Evolutionary conservation across 2,888 invertebrate genomes (phyloP), one percentile per base, ranked within the genome.

Genomic region (Girardia tigrina): DNA sequence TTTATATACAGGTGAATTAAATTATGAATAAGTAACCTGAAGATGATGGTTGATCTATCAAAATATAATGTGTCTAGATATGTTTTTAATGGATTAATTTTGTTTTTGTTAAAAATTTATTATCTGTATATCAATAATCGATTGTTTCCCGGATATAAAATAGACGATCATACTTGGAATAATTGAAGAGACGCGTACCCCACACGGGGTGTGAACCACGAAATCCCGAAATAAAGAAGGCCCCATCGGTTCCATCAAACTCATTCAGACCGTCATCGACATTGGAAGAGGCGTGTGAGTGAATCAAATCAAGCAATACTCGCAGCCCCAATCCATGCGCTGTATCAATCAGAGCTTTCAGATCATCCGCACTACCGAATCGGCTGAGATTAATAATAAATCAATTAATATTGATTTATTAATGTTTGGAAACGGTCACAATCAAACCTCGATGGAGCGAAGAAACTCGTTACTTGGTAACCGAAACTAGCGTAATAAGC

Each of bases 401-500:
- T 16, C 36, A 36, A 12, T 36, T 36, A 36, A 36, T 12, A 36
- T 12, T 36, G 8, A 75, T 78, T 82, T n/a, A n/a, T n/a, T n/a
- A n/a, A n/a, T n/a, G n/a, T n/a, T n/a, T n/a, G n/a, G n/a, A n/a
- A n/a, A n/a, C n/a, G n/a, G n/a, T n/a, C n/a, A n/a, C n/a, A n/a
- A n/a, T n/a, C n/a, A n/a, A n/a, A 89, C 90, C 90, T 90, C 80
- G 94, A 93, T 1, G 91, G 90, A 23, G 94, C 94, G 86, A 89
- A 95, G 86, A 94, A 94, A 83, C 90, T 92, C 23, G 93, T 94
- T 71, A 98, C 90, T 80, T 87, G 87, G 85, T 99, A 99, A 26
- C 99, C 98, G 85, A 99, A 99, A 80, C 94, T 93, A 0, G 95
- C 99, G 83, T 99, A 99, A 85, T 99, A 99, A 0, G 94, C 98